Base-by-base conservation (phyloP, 2,888 invertebrate species). In the Acanthacorydalis orientalis region DNA sequence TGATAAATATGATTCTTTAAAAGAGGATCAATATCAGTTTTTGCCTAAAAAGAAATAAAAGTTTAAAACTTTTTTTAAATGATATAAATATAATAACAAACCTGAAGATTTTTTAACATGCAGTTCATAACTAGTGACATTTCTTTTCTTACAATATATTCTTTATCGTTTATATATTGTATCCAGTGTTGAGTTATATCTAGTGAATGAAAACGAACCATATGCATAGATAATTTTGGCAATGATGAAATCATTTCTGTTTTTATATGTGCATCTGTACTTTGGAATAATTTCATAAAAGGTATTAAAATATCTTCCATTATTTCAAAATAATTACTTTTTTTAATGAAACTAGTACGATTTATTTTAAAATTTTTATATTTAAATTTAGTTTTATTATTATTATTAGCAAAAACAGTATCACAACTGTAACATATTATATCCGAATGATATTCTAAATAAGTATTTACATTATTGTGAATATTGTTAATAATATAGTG, bases 191-290 rank as follows among this genome's bases (percentile, higher is more conserved):
- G 59, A 0, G 64, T 56, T 9, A 62, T 52, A 44, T 60, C 56
- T 37, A 58, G 59, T 8, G 58, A 59, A 52, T 65, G 63, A 51
- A 72, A 72, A 32, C 57, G 56, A 15, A 56, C 46, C 1, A 65
- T 51, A 55, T 72, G 71, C 54, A 64, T 68, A 2, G 69, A 64
- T 43, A 70, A 59, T 43, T 56, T 53, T n/a, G 63, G 62, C 39
- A 73, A 56, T 46, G 62, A 59, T 48, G 61, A 53, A 1, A 70
- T 59, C 45, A 65, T 58, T 12, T 55, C 49, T 11, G 60, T 53
- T 49, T 66, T 65, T 32, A 65, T 57, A 31, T 56, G 53, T 14
- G 46, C 14, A 32, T 56, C 56, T n/a, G 55, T 50, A 7, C 59
- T 59, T 40, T 55, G 51, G 10, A 64, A 50, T 41, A 60, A 51